Conservation (phyloP, 2,888 invertebrate genomes). For the Erebia epiphron region DNA sequence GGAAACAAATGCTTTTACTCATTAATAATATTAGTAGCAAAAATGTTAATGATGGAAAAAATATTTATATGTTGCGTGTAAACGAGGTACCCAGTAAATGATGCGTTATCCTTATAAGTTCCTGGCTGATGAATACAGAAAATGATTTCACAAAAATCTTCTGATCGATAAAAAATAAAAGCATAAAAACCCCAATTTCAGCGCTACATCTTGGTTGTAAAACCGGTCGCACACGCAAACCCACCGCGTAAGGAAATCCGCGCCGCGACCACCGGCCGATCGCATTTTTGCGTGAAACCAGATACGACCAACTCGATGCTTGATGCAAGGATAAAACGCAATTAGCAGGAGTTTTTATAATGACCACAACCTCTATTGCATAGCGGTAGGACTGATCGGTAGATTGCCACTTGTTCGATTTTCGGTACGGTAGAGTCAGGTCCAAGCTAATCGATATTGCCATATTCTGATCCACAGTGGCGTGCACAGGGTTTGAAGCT, state of each 20-base stretch:
- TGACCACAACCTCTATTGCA: background rate
- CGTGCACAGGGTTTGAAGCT: no score
- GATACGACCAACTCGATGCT: constrained; percentile 50
- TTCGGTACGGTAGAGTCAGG: no score
- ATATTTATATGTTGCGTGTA: no score
- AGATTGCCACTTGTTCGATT: background rate
- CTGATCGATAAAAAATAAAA: background rate
- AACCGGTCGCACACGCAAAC: constrained; percentile 61
- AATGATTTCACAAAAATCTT: no score
- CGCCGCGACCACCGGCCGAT: constrained; percentile 52
- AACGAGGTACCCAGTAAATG: no score
- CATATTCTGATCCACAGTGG: no score
- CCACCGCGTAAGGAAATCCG: constrained; percentile 50
- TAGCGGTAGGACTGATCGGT: background rate
- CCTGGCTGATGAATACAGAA: no score
- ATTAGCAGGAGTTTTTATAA: background rate
- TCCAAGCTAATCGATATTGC: no score
- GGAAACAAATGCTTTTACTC: no score
- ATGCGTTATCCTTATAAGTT: no score
- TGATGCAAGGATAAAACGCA: constrained; percentile 15
- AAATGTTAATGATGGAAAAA: no score
- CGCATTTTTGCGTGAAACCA: constrained; percentile 68
- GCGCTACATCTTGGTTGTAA: background rate
- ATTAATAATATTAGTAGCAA: no score
- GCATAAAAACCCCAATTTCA: background rate